phyloP scores from a whole-genome alignment of 2,888 invertebrate species.

The Brenthis hecate region DNA sequence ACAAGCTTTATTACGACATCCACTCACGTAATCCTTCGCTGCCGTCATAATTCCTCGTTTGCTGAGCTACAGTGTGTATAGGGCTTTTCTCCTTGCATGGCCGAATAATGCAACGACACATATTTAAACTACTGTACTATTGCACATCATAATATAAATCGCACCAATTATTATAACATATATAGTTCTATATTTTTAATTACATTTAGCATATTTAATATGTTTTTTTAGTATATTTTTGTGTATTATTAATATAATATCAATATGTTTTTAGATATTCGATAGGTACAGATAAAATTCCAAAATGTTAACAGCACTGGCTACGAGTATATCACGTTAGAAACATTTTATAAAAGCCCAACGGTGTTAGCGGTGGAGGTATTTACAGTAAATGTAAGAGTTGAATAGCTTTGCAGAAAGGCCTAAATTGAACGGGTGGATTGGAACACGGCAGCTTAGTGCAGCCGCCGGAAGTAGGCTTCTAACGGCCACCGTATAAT shows the following conservation, averaged over 20 bases:
- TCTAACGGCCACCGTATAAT: slow-evolving; percentile 79
- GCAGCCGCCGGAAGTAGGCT: slow-evolving; percentile 80
- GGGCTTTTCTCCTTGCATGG: slow-evolving; percentile 65
- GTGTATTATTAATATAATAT: neutral
- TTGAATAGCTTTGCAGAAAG: slow-evolving; percentile 70
- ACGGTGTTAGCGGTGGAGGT: slow-evolving; percentile 50
- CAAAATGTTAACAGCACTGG: slow-evolving; percentile 15
- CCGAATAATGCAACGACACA: slow-evolving; percentile 9
- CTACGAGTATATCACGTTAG: slow-evolving; percentile 17
- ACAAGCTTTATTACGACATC: slow-evolving; percentile 83
- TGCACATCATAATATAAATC: neutral
- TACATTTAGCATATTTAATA: too few relatives aligned
- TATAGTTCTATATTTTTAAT: too few relatives aligned
- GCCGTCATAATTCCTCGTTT: slow-evolving; percentile 81
- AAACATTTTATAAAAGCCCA: slow-evolving; percentile 37
- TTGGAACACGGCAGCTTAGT: slow-evolving; percentile 77
- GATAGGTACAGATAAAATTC: neutral
- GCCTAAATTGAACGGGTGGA: slow-evolving; percentile 75
- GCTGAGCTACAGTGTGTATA: slow-evolving; percentile 76
- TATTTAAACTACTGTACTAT: neutral
- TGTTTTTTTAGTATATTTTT: too few relatives aligned
- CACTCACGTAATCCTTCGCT: slow-evolving; percentile 81
- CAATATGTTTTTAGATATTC: neutral
- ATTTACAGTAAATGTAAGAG: slow-evolving; percentile 52
- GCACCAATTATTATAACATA: neutral